phyloP scores from a whole-genome alignment of 1,140 invertebrate genomes.

The Phymorhynchus buccinoides region DNA sequence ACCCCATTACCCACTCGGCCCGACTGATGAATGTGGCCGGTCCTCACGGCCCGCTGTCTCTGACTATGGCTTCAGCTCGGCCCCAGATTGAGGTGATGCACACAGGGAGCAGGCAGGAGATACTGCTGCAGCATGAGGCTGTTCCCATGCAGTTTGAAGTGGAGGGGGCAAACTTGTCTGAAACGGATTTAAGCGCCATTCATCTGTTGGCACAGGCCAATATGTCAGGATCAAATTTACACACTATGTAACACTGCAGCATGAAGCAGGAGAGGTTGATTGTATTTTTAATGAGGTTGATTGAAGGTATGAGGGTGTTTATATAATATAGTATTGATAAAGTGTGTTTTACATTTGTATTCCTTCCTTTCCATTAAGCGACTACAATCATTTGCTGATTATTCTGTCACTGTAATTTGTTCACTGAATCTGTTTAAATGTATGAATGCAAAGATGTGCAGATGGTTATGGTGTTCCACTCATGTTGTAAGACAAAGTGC shows the following conservation, averaged over 20 bases:
- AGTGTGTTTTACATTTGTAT: no score
- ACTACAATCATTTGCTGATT: no score
- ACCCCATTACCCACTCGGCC: slow-evolving; percentile 5
- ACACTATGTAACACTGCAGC: background rate
- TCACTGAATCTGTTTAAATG: no score
- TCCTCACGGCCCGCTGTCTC: slow-evolving; percentile 11
- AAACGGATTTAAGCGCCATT: slow-evolving; percentile 52
- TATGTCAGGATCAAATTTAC: slow-evolving; percentile 28
- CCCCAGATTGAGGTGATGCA: slow-evolving; percentile 28
- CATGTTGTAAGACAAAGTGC: no score
- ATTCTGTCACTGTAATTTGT: no score
- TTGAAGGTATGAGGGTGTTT: no score
- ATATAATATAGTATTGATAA: no score
- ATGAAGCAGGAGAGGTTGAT: no score
- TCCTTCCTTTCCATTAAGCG: no score
- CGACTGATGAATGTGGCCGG: slow-evolving; percentile 15
- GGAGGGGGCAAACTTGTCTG: slow-evolving; percentile 40
- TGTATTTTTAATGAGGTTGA: no score
- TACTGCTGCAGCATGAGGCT: slow-evolving; percentile 39
- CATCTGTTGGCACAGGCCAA: slow-evolving; percentile 52
- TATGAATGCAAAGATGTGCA: no score
- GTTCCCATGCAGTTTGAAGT: slow-evolving; percentile 49
- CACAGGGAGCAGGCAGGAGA: slow-evolving; percentile 18
- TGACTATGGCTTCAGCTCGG: slow-evolving; percentile 24
- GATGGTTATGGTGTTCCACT: no score